Evolutionary conservation across 2,113 vertebrate genomes (phyloP).

Genomic region (Miniopterus natalensis): DNA sequence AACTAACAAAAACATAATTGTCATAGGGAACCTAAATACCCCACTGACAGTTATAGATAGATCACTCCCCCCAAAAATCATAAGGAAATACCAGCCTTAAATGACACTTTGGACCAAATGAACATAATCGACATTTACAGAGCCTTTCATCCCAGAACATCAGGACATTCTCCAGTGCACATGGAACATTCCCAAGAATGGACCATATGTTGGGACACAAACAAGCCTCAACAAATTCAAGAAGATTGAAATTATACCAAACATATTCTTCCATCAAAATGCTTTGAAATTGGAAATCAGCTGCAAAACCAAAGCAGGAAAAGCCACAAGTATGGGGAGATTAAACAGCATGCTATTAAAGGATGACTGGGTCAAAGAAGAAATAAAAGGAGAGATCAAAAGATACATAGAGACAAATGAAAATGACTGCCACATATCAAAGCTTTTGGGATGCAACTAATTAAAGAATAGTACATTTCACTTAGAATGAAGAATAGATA

Average conservation of each 20-base stretch:
- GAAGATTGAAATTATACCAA: not conserved
- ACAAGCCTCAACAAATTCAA: not conserved
- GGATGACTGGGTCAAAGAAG: not conserved
- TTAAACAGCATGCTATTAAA: not conserved
- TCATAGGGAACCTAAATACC: too few species aligned
- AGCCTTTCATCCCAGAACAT: not conserved
- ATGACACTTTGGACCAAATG: too few species aligned
- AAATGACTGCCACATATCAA: not conserved
- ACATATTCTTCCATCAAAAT: not conserved
- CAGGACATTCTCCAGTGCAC: not conserved
- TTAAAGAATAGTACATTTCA: not conserved
- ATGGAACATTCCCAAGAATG: not conserved
- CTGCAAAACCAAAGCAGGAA: not conserved
- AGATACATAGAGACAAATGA: not conserved
- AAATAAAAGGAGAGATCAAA: not conserved
- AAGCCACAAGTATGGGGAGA: not conserved
- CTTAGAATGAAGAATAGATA: not conserved
- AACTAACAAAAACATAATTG: too few species aligned
- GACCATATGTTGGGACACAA: not conserved
- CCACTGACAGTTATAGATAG: too few species aligned
- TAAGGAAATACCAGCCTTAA: too few species aligned
- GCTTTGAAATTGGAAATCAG: not conserved
- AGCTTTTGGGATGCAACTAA: not conserved
- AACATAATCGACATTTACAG: not conserved
- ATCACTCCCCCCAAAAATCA: too few species aligned